A percentile compares a stretch with the other conserved stretches of the same genome.
These are phyloP conservation scores for Drosophila kambysellisi DNA, from an alignment of 2,888 invertebrate species.

Conservation along the genomic window DNA sequence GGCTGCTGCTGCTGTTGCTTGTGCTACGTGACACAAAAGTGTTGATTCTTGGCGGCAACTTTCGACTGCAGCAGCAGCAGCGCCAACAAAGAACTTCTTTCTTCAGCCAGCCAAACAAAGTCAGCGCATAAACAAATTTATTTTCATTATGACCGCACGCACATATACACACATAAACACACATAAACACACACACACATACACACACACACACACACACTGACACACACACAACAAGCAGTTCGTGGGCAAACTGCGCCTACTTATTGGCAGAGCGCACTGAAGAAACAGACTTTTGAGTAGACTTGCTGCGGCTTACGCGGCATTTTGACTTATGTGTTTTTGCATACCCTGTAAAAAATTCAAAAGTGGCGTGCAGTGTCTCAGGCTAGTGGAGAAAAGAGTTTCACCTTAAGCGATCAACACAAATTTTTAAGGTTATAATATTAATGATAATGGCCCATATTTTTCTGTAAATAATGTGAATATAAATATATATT, in stretches of 20 bases:
- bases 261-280: conserved; percentile 39
- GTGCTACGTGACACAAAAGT: conserved; percentile 66
- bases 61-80: conserved; percentile 45
- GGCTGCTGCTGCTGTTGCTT: conserved; percentile 4
- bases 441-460: background rate
- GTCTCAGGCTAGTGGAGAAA: background rate
- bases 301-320: conserved; percentile 37
- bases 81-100: conserved; percentile 67
- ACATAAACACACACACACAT: conserved; percentile 3
- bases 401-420: background rate
- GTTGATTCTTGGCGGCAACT: conserved; percentile 47
- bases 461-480: background rate
- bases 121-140: conserved; percentile 70
- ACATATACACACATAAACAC: conserved; percentile 17
- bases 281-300: conserved; percentile 14
- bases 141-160: conserved; percentile 61
- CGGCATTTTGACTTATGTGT: conserved; percentile 48
- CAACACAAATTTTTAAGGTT: background rate
- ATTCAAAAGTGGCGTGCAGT: background rate
- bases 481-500: background rate
- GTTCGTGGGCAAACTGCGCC: conserved; percentile 34
- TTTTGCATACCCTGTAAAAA: conserved; percentile 25
- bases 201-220: conserved; percentile 13
- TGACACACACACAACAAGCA: conserved; percentile 13
- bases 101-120: conserved; percentile 43